Evolutionary conservation across 2,113 vertebrate genomes (phyloP).

Genomic region (Chlamydotis undulata): DNA sequence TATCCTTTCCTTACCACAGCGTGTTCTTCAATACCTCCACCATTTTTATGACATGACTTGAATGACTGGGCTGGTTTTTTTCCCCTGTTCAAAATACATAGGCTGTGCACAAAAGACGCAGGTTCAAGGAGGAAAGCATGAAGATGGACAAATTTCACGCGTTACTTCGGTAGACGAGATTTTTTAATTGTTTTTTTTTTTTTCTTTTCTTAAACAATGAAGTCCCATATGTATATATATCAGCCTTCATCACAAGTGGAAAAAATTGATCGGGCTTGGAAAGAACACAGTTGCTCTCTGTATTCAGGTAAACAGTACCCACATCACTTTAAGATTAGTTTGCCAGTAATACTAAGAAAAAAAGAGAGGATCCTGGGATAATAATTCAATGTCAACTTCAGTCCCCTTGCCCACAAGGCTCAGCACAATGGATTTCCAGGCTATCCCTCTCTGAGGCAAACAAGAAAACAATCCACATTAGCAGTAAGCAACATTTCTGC

Average conservation of each 20-base stretch:
- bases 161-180: accelerated
- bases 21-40: not conserved
- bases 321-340: not conserved
- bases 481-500: not conserved
- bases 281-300: not conserved
- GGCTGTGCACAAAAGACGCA: not conserved
- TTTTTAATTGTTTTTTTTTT: not conserved
- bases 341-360: not conserved
- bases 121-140: not conserved
- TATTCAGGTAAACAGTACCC: not conserved
- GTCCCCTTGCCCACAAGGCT: not conserved
- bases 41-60: not conserved
- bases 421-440: not conserved
- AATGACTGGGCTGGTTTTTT: not conserved
- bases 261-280: not conserved
- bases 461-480: not conserved
- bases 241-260: not conserved
- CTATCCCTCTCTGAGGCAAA: not conserved
- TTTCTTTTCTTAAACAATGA: not conserved
- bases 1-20: not conserved
- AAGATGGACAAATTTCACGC: not conserved
- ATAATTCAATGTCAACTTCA: not conserved
- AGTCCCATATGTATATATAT: not conserved
- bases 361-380: not conserved
- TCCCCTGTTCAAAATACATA: not conserved